Evolutionary conservation across 2,888 invertebrate genomes (phyloP), one percentile per base, ranked within the genome.

Genomic region (Tipula vernalis): DNA sequence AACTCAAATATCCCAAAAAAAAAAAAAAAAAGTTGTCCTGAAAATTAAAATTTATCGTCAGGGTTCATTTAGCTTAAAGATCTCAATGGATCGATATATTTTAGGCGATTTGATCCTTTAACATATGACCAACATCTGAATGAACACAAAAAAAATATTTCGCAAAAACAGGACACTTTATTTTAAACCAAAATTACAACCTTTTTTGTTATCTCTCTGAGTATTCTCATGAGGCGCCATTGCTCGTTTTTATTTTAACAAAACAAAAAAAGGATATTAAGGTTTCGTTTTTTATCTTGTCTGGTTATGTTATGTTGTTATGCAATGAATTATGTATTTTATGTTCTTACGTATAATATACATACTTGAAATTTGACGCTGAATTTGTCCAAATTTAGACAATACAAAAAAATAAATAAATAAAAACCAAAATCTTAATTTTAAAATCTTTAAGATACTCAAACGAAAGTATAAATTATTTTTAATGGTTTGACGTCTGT

Each of bases 121-220:
- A 84, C 84, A 84, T 84, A 41, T 84, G 84, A 84, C 39, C 41
- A 84, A 84, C 84, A 84, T 84, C 84, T 39, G 84, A 84, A 84
- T 84, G 84, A 84, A 84, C 5, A 15, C n/a, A 84, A 57, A 71
- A 71, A 18, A 28, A 71, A 71, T 71, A 71, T 28, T 71, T 71
- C 28, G 71, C 71, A 71, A 71, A 51, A 71, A 18, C 28, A 71
- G 71, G 71, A 71, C 10, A 71, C 71, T 71, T 71, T 71, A 28
- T 28, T 71, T 71, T 28, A 4, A 71, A 71, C 71, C 51, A 10
- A 71, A 71, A 28, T 18, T 71, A 71, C 71, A 71, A 71, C 71
- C 71, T 71, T 71, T 51, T 71, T 71, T 28, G 51, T 71, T 71
- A 71, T 71, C 71, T 71, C 28, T 28, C 28, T 28, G 51, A 18